Evolutionary conservation across 2,113 vertebrate species (phyloP).

Genomic region (Procapra przewalskii): DNA sequence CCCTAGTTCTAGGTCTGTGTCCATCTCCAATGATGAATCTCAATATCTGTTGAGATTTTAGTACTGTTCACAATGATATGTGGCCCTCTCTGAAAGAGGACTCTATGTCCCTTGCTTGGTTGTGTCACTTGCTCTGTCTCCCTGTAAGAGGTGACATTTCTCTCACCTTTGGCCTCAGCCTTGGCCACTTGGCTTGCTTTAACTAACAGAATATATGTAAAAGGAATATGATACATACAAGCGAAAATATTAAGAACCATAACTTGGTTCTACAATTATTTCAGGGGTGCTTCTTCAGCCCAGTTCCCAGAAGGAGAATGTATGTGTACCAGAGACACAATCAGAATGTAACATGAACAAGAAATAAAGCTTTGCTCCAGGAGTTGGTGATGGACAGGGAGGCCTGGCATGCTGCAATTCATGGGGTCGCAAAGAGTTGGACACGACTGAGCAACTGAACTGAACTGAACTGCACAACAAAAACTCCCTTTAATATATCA

Average conservation of each 20-base stretch:
- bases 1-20: neutral
- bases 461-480: neutral
- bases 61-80: neutral
- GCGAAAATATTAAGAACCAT: neutral
- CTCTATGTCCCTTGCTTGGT: neutral
- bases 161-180: neutral
- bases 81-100: neutral
- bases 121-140: neutral
- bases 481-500: neutral
- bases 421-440: no score
- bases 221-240: neutral
- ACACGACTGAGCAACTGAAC: no score
- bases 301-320: neutral
- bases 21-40: neutral
- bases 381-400: no score
- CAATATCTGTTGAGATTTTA: neutral
- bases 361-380: neutral
- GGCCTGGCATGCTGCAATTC: no score
- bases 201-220: neutral
- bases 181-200: neutral
- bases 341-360: neutral
- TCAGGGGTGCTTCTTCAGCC: neutral
- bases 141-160: neutral
- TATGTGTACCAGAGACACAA: neutral
- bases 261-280: neutral